A percentile compares a stretch with the other conserved stretches of the same genome.
Conservation (phyloP, 2,113 vertebrate species). For the Acinonyx jubatus region DNA sequence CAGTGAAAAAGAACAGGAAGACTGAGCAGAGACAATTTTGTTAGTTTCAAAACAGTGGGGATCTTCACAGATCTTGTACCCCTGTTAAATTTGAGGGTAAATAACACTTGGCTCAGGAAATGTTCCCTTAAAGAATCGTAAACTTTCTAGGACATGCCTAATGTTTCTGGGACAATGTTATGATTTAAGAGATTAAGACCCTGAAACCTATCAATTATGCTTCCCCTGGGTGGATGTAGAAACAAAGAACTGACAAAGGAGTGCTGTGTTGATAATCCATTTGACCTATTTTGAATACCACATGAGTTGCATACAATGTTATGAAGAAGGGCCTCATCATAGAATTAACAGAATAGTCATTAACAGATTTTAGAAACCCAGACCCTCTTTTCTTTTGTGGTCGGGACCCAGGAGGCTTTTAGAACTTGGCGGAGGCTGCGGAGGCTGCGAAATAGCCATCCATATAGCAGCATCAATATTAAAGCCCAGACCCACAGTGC, state of each 20-base stretch:
- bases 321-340: neutral
- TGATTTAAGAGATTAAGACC: neutral
- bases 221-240: neutral
- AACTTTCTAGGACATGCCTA: neutral
- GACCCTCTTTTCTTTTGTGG: neutral
- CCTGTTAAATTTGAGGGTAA: neutral
- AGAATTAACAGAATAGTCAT: neutral
- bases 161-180: constrained; percentile 44
- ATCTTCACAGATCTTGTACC: neutral
- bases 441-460: neutral
- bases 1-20: neutral
- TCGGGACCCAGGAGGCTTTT: neutral
- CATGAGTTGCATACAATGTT: neutral
- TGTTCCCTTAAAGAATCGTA: neutral
- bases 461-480: too few relatives aligned
- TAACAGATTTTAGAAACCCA: neutral
- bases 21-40: neutral
- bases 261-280: neutral
- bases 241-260: neutral
- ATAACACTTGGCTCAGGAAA: neutral
- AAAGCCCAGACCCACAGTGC: accelerated
- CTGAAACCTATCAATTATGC: neutral
- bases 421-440: neutral
- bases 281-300: neutral
- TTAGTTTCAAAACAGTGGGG: neutral